These are phyloP conservation scores for Florisuga fusca DNA, from an alignment of 2,797 vertebrate species.

Conservation along the genomic window DNA sequence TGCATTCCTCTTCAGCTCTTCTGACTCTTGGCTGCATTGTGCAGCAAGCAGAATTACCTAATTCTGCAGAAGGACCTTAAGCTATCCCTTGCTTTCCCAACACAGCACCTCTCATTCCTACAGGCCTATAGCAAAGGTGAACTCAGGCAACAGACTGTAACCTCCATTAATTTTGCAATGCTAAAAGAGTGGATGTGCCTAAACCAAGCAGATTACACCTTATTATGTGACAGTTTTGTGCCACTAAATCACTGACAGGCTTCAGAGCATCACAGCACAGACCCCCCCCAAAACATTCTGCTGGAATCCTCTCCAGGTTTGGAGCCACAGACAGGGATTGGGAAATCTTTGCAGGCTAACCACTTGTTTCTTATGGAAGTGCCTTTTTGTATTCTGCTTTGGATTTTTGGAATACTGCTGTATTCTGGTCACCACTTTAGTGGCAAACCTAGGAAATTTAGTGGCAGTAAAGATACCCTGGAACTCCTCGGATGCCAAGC, in stretches of 20 bases:
- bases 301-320: not conserved
- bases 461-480: not conserved
- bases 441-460: not conserved
- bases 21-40: not conserved
- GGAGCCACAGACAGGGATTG: not conserved
- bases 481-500: not conserved
- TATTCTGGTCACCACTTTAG: not conserved
- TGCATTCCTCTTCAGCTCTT: constrained; percentile 8
- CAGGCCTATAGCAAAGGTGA: not conserved
- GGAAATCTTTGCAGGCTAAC: not conserved
- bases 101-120: not conserved
- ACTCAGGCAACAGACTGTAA: not conserved
- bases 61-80: not conserved
- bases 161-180: not conserved
- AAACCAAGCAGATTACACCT: not conserved
- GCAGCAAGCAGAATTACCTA: not conserved
- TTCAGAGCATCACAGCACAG: not conserved
- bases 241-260: not conserved
- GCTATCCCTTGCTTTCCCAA: not conserved
- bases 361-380: not conserved
- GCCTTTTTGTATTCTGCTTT: no score
- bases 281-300: not conserved
- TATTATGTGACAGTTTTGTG: not conserved
- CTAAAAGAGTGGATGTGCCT: rapidly evolving
- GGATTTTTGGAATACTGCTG: not conserved